Evolutionary conservation across 2,113 vertebrate species (phyloP).

Genomic region (Bettongia penicillata): DNA sequence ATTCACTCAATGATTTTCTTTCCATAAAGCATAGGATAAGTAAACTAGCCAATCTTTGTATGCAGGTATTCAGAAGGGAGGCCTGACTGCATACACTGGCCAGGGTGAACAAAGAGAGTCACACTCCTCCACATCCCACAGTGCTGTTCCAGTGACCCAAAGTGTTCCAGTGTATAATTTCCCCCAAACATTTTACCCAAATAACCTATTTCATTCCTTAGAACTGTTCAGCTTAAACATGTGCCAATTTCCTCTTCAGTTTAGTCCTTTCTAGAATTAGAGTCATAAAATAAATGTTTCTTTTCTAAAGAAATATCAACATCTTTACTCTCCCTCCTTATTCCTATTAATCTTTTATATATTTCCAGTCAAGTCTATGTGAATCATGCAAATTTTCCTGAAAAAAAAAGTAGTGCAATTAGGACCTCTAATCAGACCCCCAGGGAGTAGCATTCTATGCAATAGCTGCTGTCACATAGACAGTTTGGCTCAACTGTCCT

Average conservation of each 20-base stretch:
- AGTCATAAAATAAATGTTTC: slow-evolving; percentile 42
- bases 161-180: slow-evolving; percentile 38
- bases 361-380: slow-evolving; percentile 52
- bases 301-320: slow-evolving; percentile 29
- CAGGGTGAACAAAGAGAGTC: neutral
- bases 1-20: neutral
- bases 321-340: slow-evolving; percentile 49
- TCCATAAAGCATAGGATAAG: neutral
- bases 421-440: slow-evolving; percentile 53
- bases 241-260: slow-evolving; percentile 36
- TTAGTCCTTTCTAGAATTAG: slow-evolving; percentile 48
- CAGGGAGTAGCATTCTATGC: slow-evolving; percentile 28
- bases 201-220: slow-evolving; percentile 42
- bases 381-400: slow-evolving; percentile 63
- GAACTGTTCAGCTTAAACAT: slow-evolving; percentile 37
- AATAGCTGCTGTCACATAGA: slow-evolving; percentile 41
- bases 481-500: slow-evolving; percentile 49
- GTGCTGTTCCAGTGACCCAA: neutral
- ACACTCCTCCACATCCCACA: neutral
- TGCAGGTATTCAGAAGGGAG: neutral
- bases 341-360: slow-evolving; percentile 45
- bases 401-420: slow-evolving; percentile 41
- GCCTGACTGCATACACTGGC: neutral
- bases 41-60: neutral
- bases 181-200: slow-evolving; percentile 24